Evolutionary conservation across 1,140 invertebrate species (phyloP), one percentile per base, ranked within the genome.

Genomic region (Drosophila sp.): DNA sequence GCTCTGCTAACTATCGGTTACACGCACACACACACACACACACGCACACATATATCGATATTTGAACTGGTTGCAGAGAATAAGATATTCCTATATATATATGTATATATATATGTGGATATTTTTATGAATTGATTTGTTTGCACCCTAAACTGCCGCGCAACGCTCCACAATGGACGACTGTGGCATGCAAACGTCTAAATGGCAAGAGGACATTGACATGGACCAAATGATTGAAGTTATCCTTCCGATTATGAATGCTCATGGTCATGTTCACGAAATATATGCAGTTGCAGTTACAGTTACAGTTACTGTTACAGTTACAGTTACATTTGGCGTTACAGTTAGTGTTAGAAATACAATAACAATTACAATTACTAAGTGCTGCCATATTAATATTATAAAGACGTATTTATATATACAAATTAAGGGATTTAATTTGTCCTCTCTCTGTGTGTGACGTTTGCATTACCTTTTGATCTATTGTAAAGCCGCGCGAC

Each of bases 401-500:
- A 41, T 43, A 18, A 18, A n/a, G n/a, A n/a, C n/a, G n/a, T n/a
- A n/a, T n/a, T n/a, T n/a, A 11, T 45, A 32, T 72, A 27, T 67
- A 66, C 63, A 66, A 45, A 11, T 45, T 36, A n/a, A n/a, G n/a
- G n/a, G n/a, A 43, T 2, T 50, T 36, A 9, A 36, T 29, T 32
- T 40, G 46, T 18, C 18, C 32, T 27, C 25, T 36, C 32, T 27
- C 25, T 36, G 27, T 45, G 56, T 11, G 40, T 53, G 76, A 34
- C 72, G 62, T 64, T 80, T 89, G 84, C 84, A 89, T 56, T 56
- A 36, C 66, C 84, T 75, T 81, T 76, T 53, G 64, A 72, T 91
- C 83, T 78, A 91, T 90, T 90, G 90, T 86, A 80, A 69, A 76
- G 83, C 77, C 62, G 76, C 75, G 74, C 72, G 72, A 69, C 83